Evolutionary conservation across 2,113 vertebrate species (phyloP), one percentile per base, ranked within the genome.

Genomic region (Syngnathus typhle): DNA sequence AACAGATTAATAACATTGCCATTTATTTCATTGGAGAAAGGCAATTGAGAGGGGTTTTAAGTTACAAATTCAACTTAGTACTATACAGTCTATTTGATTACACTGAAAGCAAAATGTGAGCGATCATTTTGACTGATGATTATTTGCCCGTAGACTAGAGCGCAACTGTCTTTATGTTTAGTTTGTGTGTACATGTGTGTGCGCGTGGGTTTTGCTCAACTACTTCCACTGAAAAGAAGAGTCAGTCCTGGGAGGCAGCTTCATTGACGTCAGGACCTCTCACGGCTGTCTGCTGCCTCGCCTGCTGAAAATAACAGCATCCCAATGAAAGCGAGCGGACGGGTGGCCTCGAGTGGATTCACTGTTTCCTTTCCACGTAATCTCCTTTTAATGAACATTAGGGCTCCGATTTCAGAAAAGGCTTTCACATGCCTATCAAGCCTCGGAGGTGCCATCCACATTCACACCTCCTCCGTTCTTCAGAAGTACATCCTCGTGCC

Each of bases 231-330:
- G 86, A 5, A 55, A 55, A 55, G 85, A 85, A 81, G 85, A 83
- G 80, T 82, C 83, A 80, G 85, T 86, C 84, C 87, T 83, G 81
- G 79, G 84, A 86, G 87, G 84, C 83, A 84, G 82, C 84, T 82
- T 85, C 87, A 85, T 85, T 88, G 85, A 89, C 87, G 85, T 89
- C 87, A 89, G 36, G 61, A 63, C 82, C 81, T 80, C 72, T 80
- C 74, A 72, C 73, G 21, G 23, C 81, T 18, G 71, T 84, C 80
- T 66, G 70, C 80, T 60, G 77, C 78, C 82, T 47, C 23, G 75
- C 78, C 80, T 74, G 80, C 78, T 78, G 72, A 83, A 84, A 77
- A 81, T 80, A 84, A 78, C 75, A 70, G 75, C 68, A 80, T 80
- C 76, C 67, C 74, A 83, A 83, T 68, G 72, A 78, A 69, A 72